Evolutionary conservation across 2,113 vertebrate genomes (phyloP), one percentile per base, ranked within the genome.

Genomic region (Amblyornis subalaris): DNA sequence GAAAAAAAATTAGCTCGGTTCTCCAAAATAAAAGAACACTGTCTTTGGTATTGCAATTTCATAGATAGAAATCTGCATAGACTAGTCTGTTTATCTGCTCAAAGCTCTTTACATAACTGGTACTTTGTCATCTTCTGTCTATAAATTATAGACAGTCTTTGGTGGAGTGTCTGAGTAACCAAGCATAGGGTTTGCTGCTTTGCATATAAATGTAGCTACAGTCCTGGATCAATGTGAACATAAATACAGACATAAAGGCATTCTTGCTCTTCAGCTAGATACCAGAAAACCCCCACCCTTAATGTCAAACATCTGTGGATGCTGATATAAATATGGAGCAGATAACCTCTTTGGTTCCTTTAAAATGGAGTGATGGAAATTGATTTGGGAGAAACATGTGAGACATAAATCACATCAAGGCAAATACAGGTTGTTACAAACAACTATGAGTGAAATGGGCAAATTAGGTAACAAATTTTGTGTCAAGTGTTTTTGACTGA

Each of bases 81-180:
- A 55, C 72, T 72, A 53, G 70, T 55, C 21, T 73, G n/a, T 86
- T 85, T 75, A 67, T 92, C 79, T 90, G 40, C 67, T 95, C 44
- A 79, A 71, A 92, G 78, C 66, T 92, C 71, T 82, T 88, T 92
- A 77, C 36, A 22, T 93, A 88, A 75, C 51, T 82, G 82, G n/a
- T 66, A 88, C 67, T 90, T 78, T 47, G 72, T 76, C 53, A 86
- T 85, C 53, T 45, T 94, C 40, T 88, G 48, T 48, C 78, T 67
- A 58, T 76, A 79, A 85, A 75, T 82, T 85, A 47, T 14, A 82
- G 62, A n/a, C 66, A 89, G 57, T 71, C 71, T 50, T 31, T 53
- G 88, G 61, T 82, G 62, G 62, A 82, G 45, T 67, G 51, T 33
- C 58, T 78, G 53, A 91, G 48, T 85, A 88, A 90, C 73, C 38